Percentiles rank a stretch among this genome's conserved stretches.
Evolutionary conservation across 2,888 invertebrate genomes (phyloP).

Genomic region (Cotesia congregata): DNA sequence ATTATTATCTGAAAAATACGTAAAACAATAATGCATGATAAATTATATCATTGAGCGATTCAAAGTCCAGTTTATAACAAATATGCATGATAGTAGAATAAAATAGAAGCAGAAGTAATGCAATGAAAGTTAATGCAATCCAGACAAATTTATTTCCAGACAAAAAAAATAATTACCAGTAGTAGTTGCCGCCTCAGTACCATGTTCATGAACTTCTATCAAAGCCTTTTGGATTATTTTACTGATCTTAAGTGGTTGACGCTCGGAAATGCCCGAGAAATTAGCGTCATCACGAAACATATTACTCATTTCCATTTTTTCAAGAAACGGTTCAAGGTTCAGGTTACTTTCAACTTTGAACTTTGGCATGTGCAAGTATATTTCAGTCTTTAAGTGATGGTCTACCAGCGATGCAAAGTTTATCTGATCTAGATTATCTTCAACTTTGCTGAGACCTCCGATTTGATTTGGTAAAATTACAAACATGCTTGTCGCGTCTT

Average conservation of each 20-base stretch:
- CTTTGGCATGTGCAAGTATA: constrained; percentile 67
- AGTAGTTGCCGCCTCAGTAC: constrained; percentile 75
- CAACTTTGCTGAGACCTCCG: constrained; percentile 72
- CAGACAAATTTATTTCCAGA: too few relatives aligned
- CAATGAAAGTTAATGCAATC: too few relatives aligned
- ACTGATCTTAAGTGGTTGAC: constrained; percentile 74
- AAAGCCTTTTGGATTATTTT: constrained; percentile 87
- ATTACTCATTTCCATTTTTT: constrained; percentile 75
- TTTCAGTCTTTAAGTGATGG: constrained; percentile 45
- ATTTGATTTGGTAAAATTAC: constrained; percentile 79
- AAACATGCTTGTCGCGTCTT: constrained; percentile 76
- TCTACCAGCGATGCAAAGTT: constrained; percentile 45
- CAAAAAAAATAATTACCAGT: constrained; percentile 22
- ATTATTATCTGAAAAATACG: neutral
- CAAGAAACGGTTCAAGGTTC: constrained; percentile 59
- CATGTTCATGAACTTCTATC: constrained; percentile 89
- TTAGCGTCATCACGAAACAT: constrained; percentile 78
- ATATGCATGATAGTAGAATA: too few relatives aligned
- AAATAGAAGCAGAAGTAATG: too few relatives aligned
- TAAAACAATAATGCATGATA: neutral
- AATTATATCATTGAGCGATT: too few relatives aligned
- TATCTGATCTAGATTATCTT: constrained; percentile 61
- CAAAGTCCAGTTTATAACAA: too few relatives aligned
- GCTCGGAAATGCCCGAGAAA: constrained; percentile 76
- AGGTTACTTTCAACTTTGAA: constrained; percentile 69